These are phyloP conservation scores for Mya arenaria DNA, from an alignment of 1,140 invertebrate genomes.

Conservation along the genomic window DNA sequence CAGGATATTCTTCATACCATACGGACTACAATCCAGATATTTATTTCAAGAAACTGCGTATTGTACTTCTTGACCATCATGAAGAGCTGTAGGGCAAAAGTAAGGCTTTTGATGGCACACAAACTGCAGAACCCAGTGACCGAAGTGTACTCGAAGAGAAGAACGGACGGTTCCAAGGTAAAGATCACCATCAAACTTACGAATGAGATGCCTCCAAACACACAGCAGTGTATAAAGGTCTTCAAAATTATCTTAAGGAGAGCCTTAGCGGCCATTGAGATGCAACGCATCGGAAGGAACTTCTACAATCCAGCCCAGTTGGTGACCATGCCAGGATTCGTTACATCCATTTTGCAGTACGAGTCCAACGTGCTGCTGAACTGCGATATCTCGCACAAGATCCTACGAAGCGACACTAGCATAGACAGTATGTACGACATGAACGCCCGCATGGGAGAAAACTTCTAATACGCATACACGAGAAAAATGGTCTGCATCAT, in stretches of 20 bases:
- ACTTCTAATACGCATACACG: constrained; percentile 83
- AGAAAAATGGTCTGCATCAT: constrained; percentile 86
- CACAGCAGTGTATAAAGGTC: constrained; percentile 66
- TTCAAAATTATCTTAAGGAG: constrained; percentile 74
- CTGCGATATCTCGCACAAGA: constrained; percentile 91
- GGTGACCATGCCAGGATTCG: constrained; percentile 84
- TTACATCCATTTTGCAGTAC: constrained; percentile 90
- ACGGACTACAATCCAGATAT: no score
- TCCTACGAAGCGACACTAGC: constrained; percentile 88
- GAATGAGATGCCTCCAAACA: constrained; percentile 67
- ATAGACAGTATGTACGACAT: constrained; percentile 86
- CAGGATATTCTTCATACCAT: no score
- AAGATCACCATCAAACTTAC: constrained; percentile 68
- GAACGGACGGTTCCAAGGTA: constrained; percentile 62
- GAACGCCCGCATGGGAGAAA: constrained; percentile 72
- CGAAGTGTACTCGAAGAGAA: constrained; percentile 61
- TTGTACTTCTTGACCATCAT: no score
- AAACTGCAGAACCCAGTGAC: no score
- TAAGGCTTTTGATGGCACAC: no score
- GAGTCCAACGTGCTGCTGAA: constrained; percentile 93
- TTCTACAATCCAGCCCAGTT: constrained; percentile 88
- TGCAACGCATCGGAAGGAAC: constrained; percentile 87
- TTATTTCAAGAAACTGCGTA: no score
- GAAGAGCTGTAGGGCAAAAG: no score
- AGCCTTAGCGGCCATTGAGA: constrained; percentile 67